Percentiles rank a stretch among this genome's conserved stretches.
Conservation (phyloP, 2,797 vertebrate genomes). For the Gymnodraco acuticeps region DNA sequence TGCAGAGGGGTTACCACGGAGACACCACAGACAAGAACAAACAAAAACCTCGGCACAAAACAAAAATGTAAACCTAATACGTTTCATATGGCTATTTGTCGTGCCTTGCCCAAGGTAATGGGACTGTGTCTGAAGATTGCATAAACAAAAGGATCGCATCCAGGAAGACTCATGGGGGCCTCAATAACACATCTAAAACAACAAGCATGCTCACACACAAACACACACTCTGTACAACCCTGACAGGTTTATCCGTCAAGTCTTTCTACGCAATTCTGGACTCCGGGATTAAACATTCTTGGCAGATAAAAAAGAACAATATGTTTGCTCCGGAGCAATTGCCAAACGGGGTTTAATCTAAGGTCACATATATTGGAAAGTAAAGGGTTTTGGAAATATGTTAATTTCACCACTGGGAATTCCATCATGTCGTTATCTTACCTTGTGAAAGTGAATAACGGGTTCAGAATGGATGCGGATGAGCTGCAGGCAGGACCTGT, state of each 20-base stretch:
- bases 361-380: conserved; percentile 35
- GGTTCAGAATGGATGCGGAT: conserved; percentile 98
- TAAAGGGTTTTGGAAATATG: conserved; percentile 6
- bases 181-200: conserved; percentile 52
- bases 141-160: conserved; percentile 69
- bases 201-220: conserved; percentile 41
- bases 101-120: conserved; percentile 69
- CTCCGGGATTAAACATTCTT: conserved; percentile 49
- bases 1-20: conserved; percentile 80
- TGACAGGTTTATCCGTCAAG: conserved; percentile 64
- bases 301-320: conserved; percentile 52
- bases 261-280: conserved; percentile 51
- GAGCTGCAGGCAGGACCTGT: conserved; percentile 97
- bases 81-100: conserved; percentile 79
- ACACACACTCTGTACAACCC: conserved; percentile 41
- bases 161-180: conserved; percentile 42
- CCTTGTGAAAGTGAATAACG: conserved; percentile 99
- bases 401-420: conserved; percentile 21
- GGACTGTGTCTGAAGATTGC: conserved; percentile 58
- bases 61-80: conserved; percentile 79
- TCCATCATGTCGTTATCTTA: conserved; percentile 72
- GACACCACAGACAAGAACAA: conserved; percentile 81
- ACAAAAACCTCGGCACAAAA: conserved; percentile 75
- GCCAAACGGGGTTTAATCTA: conserved; percentile 49
- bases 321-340: conserved; percentile 47